Evolutionary conservation across 2,797 vertebrate genomes (phyloP), one percentile per base, ranked within the genome.

Genomic region (Cichlasoma orientale): DNA sequence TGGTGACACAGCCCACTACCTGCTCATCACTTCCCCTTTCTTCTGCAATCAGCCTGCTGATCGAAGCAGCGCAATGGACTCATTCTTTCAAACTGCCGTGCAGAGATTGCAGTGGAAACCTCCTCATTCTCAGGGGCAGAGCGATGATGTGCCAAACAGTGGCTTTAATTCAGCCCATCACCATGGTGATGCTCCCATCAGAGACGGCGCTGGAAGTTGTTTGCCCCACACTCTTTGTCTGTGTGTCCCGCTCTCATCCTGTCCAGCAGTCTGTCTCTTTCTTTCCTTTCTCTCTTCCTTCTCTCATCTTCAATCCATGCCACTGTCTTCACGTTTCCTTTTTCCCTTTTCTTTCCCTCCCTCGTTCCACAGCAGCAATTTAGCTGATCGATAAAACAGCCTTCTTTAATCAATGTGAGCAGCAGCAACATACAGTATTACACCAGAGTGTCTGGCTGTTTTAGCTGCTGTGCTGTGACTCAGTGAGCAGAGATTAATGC

Each of bases 161-260:
- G 50, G 6, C 58, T 79, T 86, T 78, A 81, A 79, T 84, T 86
- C 79, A 81, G 87, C 89, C 79, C 81, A 76, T 90, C 85, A 68
- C 90, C 86, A 90, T 90, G 85, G 88, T 77, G 77, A 90, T 82
- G 58, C 78, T 84, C 82, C 83, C 80, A 71, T 78, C 71, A 33
- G 82, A 83, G 87, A 83, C 54, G 1, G 61, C 33, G 56, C 36
- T 14, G 14, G 78, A 79, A 80, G 69, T 85, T 76, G 25, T 84
- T 57, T 57, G 54, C 77, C 68, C 59, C 68, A 70, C 79, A 61
- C 55, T 33, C 25, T 55, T 31, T 55, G 69, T 58, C 56, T 23
- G 12, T 74, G 38, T 58, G 56, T 72, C 71, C 54, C 36, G 44
- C 54, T 56, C 23, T 72, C 54, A 29, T 72, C 23, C 31, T 41